These are phyloP conservation scores for Drosophila sp. DNA, from an alignment of 1,140 invertebrate genomes.

Conservation along the genomic window DNA sequence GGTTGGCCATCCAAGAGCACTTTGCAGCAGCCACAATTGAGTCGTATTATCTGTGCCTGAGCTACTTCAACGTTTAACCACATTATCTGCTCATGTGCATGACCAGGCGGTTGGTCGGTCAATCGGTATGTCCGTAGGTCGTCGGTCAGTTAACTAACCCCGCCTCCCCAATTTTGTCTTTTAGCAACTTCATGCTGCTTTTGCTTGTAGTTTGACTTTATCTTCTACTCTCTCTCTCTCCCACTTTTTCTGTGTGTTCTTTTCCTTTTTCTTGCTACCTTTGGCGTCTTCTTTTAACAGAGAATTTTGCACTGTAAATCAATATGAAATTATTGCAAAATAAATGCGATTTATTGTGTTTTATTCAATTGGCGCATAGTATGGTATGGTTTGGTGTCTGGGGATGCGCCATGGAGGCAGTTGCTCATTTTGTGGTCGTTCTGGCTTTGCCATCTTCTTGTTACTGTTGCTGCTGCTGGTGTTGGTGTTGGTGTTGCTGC, in stretches of 20 bases:
- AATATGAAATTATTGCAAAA: constrained; percentile 71
- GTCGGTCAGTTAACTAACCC: neutral
- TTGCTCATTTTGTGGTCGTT: constrained; percentile 60
- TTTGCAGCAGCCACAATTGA: constrained; percentile 3
- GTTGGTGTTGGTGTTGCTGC: neutral
- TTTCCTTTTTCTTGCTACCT: neutral
- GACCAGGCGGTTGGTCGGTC: neutral
- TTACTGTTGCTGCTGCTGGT: neutral
- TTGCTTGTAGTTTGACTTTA: neutral
- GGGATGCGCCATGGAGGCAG: constrained; percentile 18
- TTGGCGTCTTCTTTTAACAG: neutral
- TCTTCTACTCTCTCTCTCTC: neutral
- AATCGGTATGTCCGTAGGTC: neutral
- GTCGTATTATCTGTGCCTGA: constrained; percentile 1
- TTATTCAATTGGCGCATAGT: constrained; percentile 67
- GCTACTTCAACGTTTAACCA: constrained; percentile 8
- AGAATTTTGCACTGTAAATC: constrained; percentile 38
- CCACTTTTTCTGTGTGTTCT: neutral
- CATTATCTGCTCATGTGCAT: constrained; percentile 10
- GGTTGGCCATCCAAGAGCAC: neutral
- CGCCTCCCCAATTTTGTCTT: neutral
- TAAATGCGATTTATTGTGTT: constrained; percentile 73
- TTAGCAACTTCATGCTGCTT: neutral
- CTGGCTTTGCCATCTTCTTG: constrained; percentile 17
- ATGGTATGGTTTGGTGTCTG: neutral